Percentiles rank a stretch among this genome's conserved stretches.
These are phyloP conservation scores for Acleris cristana DNA, from an alignment of 2,888 invertebrate species.

Conservation along the genomic window DNA sequence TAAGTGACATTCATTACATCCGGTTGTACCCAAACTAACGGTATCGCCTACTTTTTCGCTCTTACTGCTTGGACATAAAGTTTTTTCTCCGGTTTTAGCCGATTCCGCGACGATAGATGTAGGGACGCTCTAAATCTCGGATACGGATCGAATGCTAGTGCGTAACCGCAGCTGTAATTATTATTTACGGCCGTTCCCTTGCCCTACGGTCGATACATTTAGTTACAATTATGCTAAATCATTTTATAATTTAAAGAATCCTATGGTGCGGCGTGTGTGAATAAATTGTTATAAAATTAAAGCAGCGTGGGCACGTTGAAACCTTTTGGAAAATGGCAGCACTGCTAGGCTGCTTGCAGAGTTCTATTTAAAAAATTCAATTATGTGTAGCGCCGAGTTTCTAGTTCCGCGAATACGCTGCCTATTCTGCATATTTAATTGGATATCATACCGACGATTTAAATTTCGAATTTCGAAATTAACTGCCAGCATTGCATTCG, in stretches of 20 bases:
- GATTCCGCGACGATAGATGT: too few relatives aligned
- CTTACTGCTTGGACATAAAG: too few relatives aligned
- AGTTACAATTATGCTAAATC: not conserved
- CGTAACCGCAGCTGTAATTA: too few relatives aligned
- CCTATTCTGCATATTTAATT: not conserved
- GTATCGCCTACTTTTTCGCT: constrained; percentile 5
- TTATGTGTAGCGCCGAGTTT: constrained; percentile 7
- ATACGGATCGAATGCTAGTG: too few relatives aligned
- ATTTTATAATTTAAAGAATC: not conserved
- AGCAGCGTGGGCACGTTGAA: constrained; percentile 3
- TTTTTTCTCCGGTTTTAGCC: too few relatives aligned
- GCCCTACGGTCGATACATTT: too few relatives aligned
- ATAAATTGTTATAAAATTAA: constrained; percentile 20
- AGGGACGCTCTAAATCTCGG: too few relatives aligned
- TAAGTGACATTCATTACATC: constrained; percentile 30
- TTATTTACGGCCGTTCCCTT: too few relatives aligned
- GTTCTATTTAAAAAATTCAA: constrained; percentile 21
- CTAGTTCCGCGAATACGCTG: not conserved
- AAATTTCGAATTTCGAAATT: not conserved
- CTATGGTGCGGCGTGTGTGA: constrained; percentile 1
- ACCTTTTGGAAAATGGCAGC: not conserved
- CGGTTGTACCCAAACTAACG: constrained; percentile 27
- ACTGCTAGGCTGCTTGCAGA: not conserved
- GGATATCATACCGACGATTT: not conserved
- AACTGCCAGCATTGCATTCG: constrained; percentile 5